Base-by-base conservation (phyloP, 2,113 vertebrate genomes). In the Illadopsis cleaveri region DNA sequence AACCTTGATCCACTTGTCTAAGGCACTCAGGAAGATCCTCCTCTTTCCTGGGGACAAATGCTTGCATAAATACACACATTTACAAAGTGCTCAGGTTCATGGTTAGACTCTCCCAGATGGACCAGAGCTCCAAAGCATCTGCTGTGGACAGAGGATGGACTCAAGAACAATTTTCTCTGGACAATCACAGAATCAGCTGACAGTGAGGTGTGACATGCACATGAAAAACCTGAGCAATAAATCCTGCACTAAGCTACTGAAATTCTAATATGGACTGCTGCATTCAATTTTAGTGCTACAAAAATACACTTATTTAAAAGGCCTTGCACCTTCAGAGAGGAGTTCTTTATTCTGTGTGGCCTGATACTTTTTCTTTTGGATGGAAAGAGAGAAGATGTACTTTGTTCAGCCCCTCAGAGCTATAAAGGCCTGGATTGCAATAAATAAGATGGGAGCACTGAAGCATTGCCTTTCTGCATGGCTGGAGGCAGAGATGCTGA, bases 401-500 rank as follows among this genome's bases (percentile, higher is more conserved):
- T 70, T 77, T 68, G 70, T n/a, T 93, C 66, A 38, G 16, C 38
- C 22, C 42, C 85, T 82, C 83, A 58, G 8, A 89, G 71, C 83
- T 80, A 30, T 85, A 81, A 92, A 81, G 77, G 69, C 33, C 33
- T 68, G 66, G 17, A 88, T 31, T 83, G 86, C 90, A 94, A 84
- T 70, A 92, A 84, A 70, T 88, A 83, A 81, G 73, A 72, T 61
- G 62, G 57, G 45, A 82, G 72, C 83, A 89, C 38, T 70, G 77
- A 96, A 96, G 35, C 95, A 48, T 78, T 73, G 54, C 77, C 58
- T 48, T 95, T 93, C 84, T 5, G 42, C 91, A 44, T 79, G 73
- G 78, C 86, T 89, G 94, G 73, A 93, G 64, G 38, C 71, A 93
- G 50, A 88, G 85, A 84, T 75, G 89, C 88, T 93, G 89, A 87